Percentiles rank a stretch among this genome's conserved stretches.
Evolutionary conservation across 2,797 vertebrate species (phyloP).

Genomic region (Pangasius macronema): DNA sequence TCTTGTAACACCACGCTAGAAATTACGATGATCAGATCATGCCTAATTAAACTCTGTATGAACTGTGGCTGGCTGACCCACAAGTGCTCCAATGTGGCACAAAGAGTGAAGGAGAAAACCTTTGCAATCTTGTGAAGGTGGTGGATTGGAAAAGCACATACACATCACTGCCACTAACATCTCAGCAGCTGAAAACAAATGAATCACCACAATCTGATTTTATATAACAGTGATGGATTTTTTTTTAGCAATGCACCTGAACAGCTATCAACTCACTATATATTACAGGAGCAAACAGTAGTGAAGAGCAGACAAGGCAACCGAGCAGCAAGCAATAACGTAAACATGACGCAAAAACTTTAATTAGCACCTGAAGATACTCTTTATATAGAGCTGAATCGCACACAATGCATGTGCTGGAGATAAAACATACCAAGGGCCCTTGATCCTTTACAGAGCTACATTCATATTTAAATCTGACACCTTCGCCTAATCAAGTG

Average conservation of each 20-base stretch:
- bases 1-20: neutral
- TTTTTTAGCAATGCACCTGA: neutral
- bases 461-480: neutral
- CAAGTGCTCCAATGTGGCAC: neutral
- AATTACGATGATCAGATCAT: conserved; percentile 4
- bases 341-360: neutral
- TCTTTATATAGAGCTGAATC: neutral
- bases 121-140: neutral
- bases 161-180: neutral
- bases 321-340: neutral
- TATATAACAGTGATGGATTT: neutral
- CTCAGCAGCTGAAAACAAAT: neutral
- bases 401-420: neutral
- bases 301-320: neutral
- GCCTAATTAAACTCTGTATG: conserved; percentile 22
- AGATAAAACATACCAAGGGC: neutral
- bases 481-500: neutral
- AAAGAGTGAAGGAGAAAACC: neutral
- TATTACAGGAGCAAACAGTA: neutral
- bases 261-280: neutral
- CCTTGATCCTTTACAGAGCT: neutral
- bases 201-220: neutral
- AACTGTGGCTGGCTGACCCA: neutral
- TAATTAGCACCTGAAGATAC: neutral
- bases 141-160: neutral